These are phyloP conservation scores for Stratiolaelaps scimitus DNA, from an alignment of 1,140 invertebrate species.

Conservation along the genomic window DNA sequence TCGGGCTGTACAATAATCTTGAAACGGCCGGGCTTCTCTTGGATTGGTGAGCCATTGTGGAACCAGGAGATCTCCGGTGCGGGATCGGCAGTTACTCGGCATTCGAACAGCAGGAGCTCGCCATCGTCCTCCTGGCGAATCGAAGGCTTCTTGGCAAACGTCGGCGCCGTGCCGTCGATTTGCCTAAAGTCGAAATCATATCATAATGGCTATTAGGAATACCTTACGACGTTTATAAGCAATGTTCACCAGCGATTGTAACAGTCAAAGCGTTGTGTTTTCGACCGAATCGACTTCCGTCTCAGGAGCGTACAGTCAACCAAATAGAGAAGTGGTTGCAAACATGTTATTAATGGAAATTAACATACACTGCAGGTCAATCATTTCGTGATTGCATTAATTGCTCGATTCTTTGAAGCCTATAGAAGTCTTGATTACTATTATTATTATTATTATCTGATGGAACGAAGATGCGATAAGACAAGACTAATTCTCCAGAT, in stretches of 20 bases:
- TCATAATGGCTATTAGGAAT: neutral
- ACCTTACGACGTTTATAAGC: neutral
- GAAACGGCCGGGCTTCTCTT: slow-evolving; percentile 37
- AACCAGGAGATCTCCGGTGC: slow-evolving; percentile 80
- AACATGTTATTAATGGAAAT: too few relatives aligned
- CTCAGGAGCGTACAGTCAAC: too few relatives aligned
- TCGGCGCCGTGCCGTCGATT: slow-evolving; percentile 80
- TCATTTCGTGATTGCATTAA: too few relatives aligned
- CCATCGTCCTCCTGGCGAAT: slow-evolving; percentile 94
- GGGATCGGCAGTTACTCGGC: slow-evolving; percentile 84
- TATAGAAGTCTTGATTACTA: too few relatives aligned
- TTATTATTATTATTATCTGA: neutral
- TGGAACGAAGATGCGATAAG: too few relatives aligned
- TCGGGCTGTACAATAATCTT: slow-evolving; percentile 36
- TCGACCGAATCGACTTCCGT: slow-evolving; percentile 59
- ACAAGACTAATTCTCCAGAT: too few relatives aligned
- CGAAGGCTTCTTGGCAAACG: slow-evolving; percentile 89
- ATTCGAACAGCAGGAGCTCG: slow-evolving; percentile 86
- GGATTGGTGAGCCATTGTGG: slow-evolving; percentile 52
- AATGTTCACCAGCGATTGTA: slow-evolving; percentile 3
- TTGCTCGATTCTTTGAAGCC: too few relatives aligned
- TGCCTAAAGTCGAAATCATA: slow-evolving; percentile 32
- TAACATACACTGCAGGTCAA: too few relatives aligned
- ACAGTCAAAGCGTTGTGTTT: slow-evolving; percentile 43
- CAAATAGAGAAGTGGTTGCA: too few relatives aligned